Percentiles rank a stretch among this genome's conserved stretches.
These are phyloP conservation scores for Halisarca cf. caerulea DNA, from an alignment of 37 sponge, comb jelly and placozoan genomes.

Conservation along the genomic window DNA sequence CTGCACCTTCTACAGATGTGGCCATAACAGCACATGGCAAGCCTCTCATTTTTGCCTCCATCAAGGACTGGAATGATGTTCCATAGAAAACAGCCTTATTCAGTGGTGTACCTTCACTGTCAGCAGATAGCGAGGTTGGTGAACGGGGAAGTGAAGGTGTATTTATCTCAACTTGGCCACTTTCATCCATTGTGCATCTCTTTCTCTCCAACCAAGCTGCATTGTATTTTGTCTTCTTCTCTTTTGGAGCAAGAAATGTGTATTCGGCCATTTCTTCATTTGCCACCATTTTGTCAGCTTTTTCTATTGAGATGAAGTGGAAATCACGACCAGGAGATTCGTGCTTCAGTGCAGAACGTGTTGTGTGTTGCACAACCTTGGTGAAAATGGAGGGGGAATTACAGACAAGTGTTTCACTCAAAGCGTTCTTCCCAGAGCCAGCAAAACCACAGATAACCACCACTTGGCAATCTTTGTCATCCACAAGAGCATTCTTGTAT, in stretches of 20 bases:
- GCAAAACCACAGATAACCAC: constrained; percentile 64
- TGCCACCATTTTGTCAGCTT: constrained; percentile 33
- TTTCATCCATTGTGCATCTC: background rate
- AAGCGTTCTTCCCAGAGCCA: constrained; percentile 33
- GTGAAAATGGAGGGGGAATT: constrained; percentile 61
- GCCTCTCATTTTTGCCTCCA: constrained; percentile 41
- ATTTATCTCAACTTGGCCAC: background rate
- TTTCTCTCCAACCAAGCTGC: background rate
- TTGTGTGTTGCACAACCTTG: constrained; percentile 66
- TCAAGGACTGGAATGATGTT: constrained; percentile 45
- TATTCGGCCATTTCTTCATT: constrained; percentile 61
- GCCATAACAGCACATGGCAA: constrained; percentile 64
- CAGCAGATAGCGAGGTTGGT: background rate
- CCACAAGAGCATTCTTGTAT: background rate
- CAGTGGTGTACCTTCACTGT: too few species aligned
- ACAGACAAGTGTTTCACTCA: constrained; percentile 50
- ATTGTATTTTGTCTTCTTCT: constrained; percentile 1
- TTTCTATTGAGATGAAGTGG: constrained; percentile 55
- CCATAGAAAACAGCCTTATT: constrained; percentile 54
- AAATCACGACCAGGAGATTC: constrained; percentile 75
- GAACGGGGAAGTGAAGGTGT: background rate
- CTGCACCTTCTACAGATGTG: constrained; percentile 54
- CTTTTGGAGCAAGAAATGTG: constrained; percentile 12
- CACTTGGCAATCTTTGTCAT: constrained; percentile 16
- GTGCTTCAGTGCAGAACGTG: constrained; percentile 41